Evolutionary conservation across 1,140 invertebrate genomes (phyloP), one percentile per base, ranked within the genome.

Genomic region (Anoplolepis gracilipes): DNA sequence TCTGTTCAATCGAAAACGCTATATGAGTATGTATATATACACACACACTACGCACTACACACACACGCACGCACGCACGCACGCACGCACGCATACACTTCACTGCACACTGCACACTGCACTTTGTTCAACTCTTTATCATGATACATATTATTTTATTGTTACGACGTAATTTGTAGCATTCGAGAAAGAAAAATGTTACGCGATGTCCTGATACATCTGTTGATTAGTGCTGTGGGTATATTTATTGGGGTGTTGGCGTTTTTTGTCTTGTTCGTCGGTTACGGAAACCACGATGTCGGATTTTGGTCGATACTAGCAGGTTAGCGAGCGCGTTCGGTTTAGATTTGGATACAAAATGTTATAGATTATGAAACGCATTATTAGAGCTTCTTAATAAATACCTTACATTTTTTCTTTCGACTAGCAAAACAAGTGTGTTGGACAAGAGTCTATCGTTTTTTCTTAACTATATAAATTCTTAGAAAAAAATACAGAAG

Each of bases 221-320:
- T 91, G 10, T 42, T 87, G n/a, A 28, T 87, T 57, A 87, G 88
- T 79, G 79, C 16, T 6, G 13, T 87, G 0, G 91, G 91, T 53
- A 57, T 91, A 22, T 6, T 90, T 30, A n/a, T 88, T 42, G 87
- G 86, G 65, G 7, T 85, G 42, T 73, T 72, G 16, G 91, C 86
- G 5, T 91, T 91, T 67, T 84, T 91, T 49, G 84, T 90, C n/a
- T 62, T 91, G 4, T 91, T 84, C 36, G 22, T 85, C 25, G 33
- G 42, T 61, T 88, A 87, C 36, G 81, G 77, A 1, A 91, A 91
- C 84, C 62, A 62, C 16, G 87, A 88, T 16, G 87, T 86, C 33
- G 91, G 91, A 84, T 91, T 91, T 84, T 91, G 91, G 91, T 88
- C 91, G 5, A 75, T 91, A 55, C 85, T 91, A 59, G 64, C 87